These are phyloP conservation scores for Magallana gigas DNA, from an alignment of 1,140 invertebrate species.

Conservation along the genomic window DNA sequence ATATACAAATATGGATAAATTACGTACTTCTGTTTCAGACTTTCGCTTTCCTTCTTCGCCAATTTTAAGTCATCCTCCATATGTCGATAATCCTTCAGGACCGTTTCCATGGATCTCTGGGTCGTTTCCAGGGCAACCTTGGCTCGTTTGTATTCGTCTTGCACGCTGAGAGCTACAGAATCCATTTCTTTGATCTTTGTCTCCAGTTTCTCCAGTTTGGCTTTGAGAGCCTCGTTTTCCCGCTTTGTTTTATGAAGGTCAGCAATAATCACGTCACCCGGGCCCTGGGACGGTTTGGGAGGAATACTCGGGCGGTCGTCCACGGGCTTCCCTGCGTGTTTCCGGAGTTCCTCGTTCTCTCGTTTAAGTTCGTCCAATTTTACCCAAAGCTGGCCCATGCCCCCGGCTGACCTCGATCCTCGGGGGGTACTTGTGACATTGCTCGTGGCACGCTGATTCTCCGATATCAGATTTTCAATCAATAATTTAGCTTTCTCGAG, in stretches of 20 bases:
- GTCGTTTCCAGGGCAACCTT: conserved; percentile 71
- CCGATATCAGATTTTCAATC: conserved; percentile 67
- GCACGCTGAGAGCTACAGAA: conserved; percentile 61
- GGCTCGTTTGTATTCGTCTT: conserved; percentile 73
- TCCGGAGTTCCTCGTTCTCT: conserved; percentile 73
- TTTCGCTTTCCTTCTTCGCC: conserved; percentile 70
- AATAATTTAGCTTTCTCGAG: conserved; percentile 73
- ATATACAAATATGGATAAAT: no score
- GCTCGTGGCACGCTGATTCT: conserved; percentile 56
- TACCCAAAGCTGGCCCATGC: conserved; percentile 76
- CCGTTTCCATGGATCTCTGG: conserved; percentile 70
- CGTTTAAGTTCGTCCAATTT: conserved; percentile 76
- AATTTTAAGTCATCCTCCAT: conserved; percentile 66
- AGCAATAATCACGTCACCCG: conserved; percentile 68
- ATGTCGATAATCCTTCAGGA: conserved; percentile 67
- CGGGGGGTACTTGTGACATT: conserved; percentile 50
- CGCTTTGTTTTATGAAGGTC: conserved; percentile 68
- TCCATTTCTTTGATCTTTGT: conserved; percentile 70
- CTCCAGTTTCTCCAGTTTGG: conserved; percentile 68
- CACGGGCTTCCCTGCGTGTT: conserved; percentile 54
- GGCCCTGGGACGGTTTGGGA: conserved; percentile 64
- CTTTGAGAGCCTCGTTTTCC: conserved; percentile 70
- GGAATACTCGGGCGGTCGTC: conserved; percentile 63
- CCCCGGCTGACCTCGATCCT: conserved; percentile 55
- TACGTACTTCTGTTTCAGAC: conserved; percentile 70